A percentile compares a stretch with the other conserved stretches of the same genome.
phyloP scores from a whole-genome alignment of 2,797 vertebrate species.

The Acipenser transmontanus region DNA sequence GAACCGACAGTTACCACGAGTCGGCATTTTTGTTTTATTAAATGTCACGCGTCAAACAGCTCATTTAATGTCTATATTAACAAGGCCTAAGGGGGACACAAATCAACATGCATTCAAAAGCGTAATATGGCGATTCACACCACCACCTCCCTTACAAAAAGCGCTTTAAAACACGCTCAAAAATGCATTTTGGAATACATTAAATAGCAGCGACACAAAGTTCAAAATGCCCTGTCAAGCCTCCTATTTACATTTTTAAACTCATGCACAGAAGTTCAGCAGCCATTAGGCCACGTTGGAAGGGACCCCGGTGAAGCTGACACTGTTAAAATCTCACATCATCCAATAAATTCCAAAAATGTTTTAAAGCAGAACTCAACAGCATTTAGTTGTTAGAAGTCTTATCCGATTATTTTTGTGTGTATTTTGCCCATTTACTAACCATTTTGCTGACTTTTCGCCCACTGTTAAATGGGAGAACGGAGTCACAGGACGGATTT shows the following conservation, averaged over 20 bases:
- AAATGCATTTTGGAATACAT: no score
- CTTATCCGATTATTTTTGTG: constrained; percentile 20
- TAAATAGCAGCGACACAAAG: no score
- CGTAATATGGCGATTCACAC: no score
- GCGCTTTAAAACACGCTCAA: no score
- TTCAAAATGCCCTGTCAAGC: not conserved
- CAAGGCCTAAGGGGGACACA: no score
- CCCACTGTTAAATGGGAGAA: constrained; percentile 71
- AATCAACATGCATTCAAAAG: no score
- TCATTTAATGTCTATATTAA: no score
- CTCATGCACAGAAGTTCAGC: constrained; percentile 9
- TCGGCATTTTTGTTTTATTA: no score
- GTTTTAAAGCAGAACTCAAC: constrained; percentile 18
- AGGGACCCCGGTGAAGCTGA: constrained; percentile 18
- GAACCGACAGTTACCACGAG: no score
- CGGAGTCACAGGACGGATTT: constrained; percentile 62
- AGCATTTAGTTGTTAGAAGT: constrained; percentile 4
- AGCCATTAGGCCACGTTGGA: constrained; percentile 80
- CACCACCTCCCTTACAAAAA: no score
- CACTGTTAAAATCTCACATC: constrained; percentile 61
- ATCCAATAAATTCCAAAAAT: constrained; percentile 53
- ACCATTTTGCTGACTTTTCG: constrained; percentile 83
- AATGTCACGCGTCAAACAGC: no score
- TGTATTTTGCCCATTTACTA: constrained; percentile 61
- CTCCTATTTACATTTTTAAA: not conserved